These are phyloP conservation scores for Helicoverpa zea DNA, from an alignment of 1,140 invertebrate species.

Conservation along the genomic window DNA sequence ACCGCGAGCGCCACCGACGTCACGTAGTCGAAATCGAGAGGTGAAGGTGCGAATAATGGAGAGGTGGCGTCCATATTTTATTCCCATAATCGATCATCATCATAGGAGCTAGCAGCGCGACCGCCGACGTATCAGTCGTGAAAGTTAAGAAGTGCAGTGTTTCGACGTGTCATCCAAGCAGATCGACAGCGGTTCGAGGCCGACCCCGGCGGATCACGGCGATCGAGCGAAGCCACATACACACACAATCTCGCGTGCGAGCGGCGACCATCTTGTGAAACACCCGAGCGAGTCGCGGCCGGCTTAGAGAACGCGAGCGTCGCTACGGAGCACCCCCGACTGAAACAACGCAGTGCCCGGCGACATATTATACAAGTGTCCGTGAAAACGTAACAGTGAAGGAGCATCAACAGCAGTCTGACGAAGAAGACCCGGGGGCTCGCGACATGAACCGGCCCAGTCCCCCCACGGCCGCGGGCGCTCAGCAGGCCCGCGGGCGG, in stretches of 20 bases:
- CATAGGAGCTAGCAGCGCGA: constrained; percentile 84
- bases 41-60: constrained; percentile 84
- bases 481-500: constrained; percentile 67
- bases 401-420: constrained; percentile 17
- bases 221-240: constrained; percentile 53
- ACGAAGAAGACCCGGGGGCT: constrained; percentile 27
- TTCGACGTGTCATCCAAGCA: constrained; percentile 84
- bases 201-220: constrained; percentile 68
- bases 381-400: constrained; percentile 14
- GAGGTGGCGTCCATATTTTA: constrained; percentile 82
- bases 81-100: constrained; percentile 81
- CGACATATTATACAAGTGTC: constrained; percentile 37
- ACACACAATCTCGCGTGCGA: constrained; percentile 46
- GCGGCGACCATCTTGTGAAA: constrained; percentile 79
- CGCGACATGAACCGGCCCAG: constrained; percentile 44
- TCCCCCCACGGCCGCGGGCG: constrained; percentile 50
- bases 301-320: constrained; percentile 51
- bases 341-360: constrained; percentile 40
- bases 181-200: constrained; percentile 83
- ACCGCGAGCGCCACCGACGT: constrained; percentile 70
- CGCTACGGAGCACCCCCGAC: constrained; percentile 63
- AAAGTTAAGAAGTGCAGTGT: constrained; percentile 83
- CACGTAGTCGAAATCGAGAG: constrained; percentile 85
- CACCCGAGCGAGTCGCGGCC: constrained; percentile 30
- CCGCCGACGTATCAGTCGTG: constrained; percentile 77